Evolutionary conservation across 1,140 invertebrate species (phyloP).

Genomic region (Atta texana): DNA sequence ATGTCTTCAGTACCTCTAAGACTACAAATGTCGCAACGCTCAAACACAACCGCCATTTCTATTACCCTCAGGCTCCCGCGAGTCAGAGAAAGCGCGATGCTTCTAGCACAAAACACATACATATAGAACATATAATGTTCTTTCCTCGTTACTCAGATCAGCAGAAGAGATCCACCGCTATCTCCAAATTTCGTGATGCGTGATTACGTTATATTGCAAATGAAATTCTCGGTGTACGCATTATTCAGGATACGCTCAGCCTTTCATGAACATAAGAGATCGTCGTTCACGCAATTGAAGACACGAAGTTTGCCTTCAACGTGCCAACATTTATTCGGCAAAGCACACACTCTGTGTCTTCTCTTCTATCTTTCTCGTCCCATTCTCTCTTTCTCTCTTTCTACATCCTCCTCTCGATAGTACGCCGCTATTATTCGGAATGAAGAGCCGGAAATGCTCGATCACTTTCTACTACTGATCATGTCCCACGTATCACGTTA

Average conservation of each 20-base stretch:
- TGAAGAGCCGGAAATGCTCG: conserved; percentile 64
- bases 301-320: neutral
- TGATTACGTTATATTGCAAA: conserved; percentile 19
- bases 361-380: neutral
- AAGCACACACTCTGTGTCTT: neutral
- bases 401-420: neutral
- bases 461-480: conserved; percentile 70
- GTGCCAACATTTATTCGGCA: neutral
- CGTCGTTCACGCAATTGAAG: neutral
- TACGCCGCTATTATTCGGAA: neutral
- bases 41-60: conserved; percentile 11
- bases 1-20: neutral
- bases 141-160: conserved; percentile 21
- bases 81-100: conserved; percentile 48
- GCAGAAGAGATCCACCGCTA: neutral
- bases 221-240: neutral
- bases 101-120: neutral
- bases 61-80: neutral
- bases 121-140: neutral
- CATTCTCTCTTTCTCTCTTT: neutral
- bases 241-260: neutral
- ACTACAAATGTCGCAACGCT: conserved; percentile 40
- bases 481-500: conserved; percentile 50
- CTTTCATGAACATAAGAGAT: conserved; percentile 21
- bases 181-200: neutral